Percentiles rank a stretch among this genome's conserved stretches.
phyloP scores from a whole-genome alignment of 2,888 invertebrate genomes.

The Dendrolimus pini region DNA sequence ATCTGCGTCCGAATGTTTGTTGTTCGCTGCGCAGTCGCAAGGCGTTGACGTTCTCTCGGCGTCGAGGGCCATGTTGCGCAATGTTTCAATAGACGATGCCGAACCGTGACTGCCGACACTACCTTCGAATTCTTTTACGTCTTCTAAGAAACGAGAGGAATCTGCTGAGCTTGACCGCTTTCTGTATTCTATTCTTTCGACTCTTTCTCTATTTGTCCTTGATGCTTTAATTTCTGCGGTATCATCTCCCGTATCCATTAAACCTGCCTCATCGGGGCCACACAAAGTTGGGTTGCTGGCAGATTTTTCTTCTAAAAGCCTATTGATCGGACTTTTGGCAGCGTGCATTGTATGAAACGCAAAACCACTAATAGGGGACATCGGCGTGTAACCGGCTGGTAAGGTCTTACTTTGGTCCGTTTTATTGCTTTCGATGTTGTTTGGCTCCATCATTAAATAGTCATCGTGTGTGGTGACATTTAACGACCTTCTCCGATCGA shows the following conservation, averaged over 20 bases:
- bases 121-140: conserved; percentile 72
- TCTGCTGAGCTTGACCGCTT: conserved; percentile 86
- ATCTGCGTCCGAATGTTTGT: conserved; percentile 57
- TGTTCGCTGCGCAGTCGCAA: conserved; percentile 41
- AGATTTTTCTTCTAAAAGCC: conserved; percentile 74
- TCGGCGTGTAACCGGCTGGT: conserved; percentile 81
- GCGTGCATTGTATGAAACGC: conserved; percentile 56
- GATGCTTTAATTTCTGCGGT: conserved; percentile 11
- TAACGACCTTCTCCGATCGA: conserved; percentile 2
- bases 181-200: conserved; percentile 37
- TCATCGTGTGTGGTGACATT: conserved; percentile 56
- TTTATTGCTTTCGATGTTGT: conserved; percentile 37
- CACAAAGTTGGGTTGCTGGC: conserved; percentile 83
- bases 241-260: conserved; percentile 5
- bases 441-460: conserved; percentile 83
- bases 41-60: conserved; percentile 45
- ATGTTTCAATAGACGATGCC: conserved; percentile 66
- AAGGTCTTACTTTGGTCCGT: conserved; percentile 29
- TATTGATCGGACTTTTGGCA: conserved; percentile 34
- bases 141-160: conserved; percentile 81
- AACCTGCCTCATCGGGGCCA: conserved; percentile 36
- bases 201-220: conserved; percentile 17
- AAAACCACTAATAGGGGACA: conserved; percentile 80
- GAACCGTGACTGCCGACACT: conserved; percentile 58
- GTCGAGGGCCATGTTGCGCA: conserved; percentile 49